Evolutionary conservation across 2,888 invertebrate genomes (phyloP), one percentile per base, ranked within the genome.

Genomic region (Reticulitermes lucifugus): DNA sequence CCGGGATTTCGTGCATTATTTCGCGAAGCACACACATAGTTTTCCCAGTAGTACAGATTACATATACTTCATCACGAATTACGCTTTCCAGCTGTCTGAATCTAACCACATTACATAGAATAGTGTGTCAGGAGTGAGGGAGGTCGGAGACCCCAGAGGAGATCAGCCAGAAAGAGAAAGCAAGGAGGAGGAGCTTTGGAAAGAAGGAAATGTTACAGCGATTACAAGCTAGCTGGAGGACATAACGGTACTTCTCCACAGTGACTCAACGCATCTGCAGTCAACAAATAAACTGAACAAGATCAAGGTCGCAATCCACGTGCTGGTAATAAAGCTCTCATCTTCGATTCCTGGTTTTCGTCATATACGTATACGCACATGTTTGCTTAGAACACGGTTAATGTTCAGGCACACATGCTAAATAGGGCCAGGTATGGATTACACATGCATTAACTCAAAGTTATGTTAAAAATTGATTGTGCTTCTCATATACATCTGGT

Each of bases 231-330:
- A n/a, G 22, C n/a, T 25, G 71, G n/a, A 25, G 29, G 35, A n/a
- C 14, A n/a, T 71, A 71, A 71, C 71, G 25, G 71, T 71, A 71
- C 29, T 9, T 71, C 1, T 25, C 25, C 2, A 71, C 25, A 71
- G 29, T 71, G 71, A 71, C 71, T 71, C 71, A 71, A 71, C 71
- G 12, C 29, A 12, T 14, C 60, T 60, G 22, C 60, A 60, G 60
- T n/a, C 60, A 60, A 60, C 12, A 60, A 60, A 60, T 22, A 60
- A 6, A 71, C 71, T 25, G 71, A 71, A 29, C 71, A 71, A 71
- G 71, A 71, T 71, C 71, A 71, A 71, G 71, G 71, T 25, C 71
- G 29, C 71, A n/a, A 71, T n/a, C 71, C 71, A 71, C 71, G 71
- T 71, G 71, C 71, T 35, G 60, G 6, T 60, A 12, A 60, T 22